Evolutionary conservation across 2,888 invertebrate genomes (phyloP), one percentile per base, ranked within the genome.

Genomic region (Ophioninae sp.): DNA sequence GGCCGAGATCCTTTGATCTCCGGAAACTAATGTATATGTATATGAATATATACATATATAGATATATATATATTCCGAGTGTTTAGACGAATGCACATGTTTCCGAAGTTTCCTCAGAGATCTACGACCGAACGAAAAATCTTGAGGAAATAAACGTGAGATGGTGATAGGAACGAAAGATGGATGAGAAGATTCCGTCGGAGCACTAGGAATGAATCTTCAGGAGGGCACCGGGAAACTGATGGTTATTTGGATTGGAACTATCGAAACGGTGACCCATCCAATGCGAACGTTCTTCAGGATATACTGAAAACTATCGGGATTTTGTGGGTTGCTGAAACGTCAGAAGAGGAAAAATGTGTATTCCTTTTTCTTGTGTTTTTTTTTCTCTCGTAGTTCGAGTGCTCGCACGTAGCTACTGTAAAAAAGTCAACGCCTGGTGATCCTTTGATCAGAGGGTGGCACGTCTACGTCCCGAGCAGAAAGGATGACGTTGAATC

Each of bases 1-100:
- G 44, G 57, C 21, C 30, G 37, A 68, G 82, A 62, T 74, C 82
- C 82, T 82, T 82, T 82, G 82, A 82, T 82, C 82, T 82, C 20
- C 75, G 37, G 44, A 68, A 67, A 56, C 78, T 64, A 23, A 69
- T 61, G n/a, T 70, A 68, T 76, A 44, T 64, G n/a, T 73, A 44
- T 44, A 61, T 21, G 39, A 44, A 61, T 39, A 57, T 74, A 74
- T 10, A 61, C 61, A 68, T 39, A 57, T 74, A 74, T 10, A 61
- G 61, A 68, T 39, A 41, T 70, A 64, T 44, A 62, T 50, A 50
- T 62, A 50, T 67, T 59, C 41, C 30, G 59, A 44, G 20, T 67
- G 23, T 20, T 23, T 13, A 6, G 30, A 30, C 17, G 50, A 3
- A 50, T 50, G 17, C 50, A 50, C 17, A 50, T 50, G 50, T 50